phyloP scores from a whole-genome alignment of 2,797 vertebrate species.

The Leptatherina wallacei region DNA sequence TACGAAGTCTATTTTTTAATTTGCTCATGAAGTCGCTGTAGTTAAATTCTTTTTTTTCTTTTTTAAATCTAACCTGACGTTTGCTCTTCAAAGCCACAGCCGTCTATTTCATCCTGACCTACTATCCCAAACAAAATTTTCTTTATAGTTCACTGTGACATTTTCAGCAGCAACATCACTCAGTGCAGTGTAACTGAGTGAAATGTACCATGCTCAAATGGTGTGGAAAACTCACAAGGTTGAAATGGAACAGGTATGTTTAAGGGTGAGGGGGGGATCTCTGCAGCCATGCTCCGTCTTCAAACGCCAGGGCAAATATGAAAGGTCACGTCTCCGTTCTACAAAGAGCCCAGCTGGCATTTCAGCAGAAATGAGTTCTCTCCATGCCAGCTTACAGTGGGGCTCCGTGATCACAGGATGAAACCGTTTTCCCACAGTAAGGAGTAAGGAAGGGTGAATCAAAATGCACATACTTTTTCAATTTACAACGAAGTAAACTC shows the following conservation, averaged over 20 bases:
- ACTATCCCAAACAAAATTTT: conserved; percentile 7
- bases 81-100: conserved; percentile 12
- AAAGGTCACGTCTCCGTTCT: conserved; percentile 59
- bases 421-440: conserved; percentile 10
- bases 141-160: conserved; percentile 41
- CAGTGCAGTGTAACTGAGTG: conserved; percentile 40
- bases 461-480: background rate
- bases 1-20: too few species aligned
- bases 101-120: conserved; percentile 13
- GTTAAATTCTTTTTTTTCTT: conserved; percentile 7
- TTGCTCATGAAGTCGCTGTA: background rate
- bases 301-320: conserved; percentile 42
- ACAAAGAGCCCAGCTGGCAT: conserved; percentile 53
- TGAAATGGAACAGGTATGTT: conserved; percentile 33
- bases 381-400: conserved; percentile 29
- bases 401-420: conserved; percentile 1
- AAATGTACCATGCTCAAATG: conserved; percentile 42
- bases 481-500: background rate
- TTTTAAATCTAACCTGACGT: background rate
- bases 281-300: conserved; percentile 31
- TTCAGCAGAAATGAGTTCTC: conserved; percentile 40
- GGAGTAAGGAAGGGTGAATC: conserved; percentile 6
- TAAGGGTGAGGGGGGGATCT: conserved; percentile 56
- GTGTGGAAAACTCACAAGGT: conserved; percentile 22
- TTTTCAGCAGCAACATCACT: conserved; percentile 42